Evolutionary conservation across 2,113 vertebrate species (phyloP).

Genomic region (Dipodomys ordii): DNA sequence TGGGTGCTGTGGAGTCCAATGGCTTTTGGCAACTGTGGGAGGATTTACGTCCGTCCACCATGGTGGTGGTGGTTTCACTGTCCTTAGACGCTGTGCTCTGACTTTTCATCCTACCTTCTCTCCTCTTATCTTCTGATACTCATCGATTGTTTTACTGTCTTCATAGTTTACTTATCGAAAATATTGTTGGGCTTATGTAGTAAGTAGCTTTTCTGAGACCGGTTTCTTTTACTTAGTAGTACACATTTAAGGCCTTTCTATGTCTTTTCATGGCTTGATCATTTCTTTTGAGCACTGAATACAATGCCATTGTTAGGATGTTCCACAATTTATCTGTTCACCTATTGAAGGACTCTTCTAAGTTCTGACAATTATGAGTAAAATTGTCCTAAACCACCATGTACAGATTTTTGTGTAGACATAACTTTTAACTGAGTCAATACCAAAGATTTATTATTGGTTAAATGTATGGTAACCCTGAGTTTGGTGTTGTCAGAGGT

Average conservation of each 20-base stretch:
- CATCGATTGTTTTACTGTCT: not conserved
- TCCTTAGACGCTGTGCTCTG: not conserved
- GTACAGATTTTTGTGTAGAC: not conserved
- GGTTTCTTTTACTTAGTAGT: not conserved
- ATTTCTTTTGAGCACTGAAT: not conserved
- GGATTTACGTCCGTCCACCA: not conserved
- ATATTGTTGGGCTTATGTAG: not conserved
- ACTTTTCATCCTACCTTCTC: not conserved
- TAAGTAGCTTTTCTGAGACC: not conserved
- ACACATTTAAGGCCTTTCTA: not conserved
- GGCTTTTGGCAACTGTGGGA: not conserved
- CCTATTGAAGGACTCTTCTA: not conserved
- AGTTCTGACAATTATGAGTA: not conserved
- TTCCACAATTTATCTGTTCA: not conserved
- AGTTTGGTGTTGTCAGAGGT: not conserved
- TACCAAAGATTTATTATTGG: not conserved
- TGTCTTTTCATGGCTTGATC: not conserved
- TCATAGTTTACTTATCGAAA: not conserved
- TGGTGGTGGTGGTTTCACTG: not conserved
- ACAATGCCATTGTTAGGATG: not conserved
- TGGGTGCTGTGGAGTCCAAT: not conserved
- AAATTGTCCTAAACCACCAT: not conserved
- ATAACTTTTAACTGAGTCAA: not conserved
- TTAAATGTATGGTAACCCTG: not conserved
- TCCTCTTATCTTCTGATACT: not conserved